These are phyloP conservation scores for Microctonus aethiopoides DNA, from an alignment of 2,888 invertebrate genomes.

Conservation along the genomic window DNA sequence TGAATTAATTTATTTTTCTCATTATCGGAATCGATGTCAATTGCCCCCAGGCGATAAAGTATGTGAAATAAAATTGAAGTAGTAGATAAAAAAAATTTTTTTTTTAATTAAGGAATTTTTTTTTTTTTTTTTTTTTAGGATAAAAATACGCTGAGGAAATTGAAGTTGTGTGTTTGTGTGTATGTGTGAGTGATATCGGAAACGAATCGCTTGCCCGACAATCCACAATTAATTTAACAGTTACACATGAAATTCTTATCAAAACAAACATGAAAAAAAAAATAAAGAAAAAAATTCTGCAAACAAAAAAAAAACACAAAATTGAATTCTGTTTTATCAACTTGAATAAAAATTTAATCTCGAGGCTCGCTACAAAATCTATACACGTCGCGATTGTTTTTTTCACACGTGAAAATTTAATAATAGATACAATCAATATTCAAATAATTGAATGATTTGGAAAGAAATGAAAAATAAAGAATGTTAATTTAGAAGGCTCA, in stretches of 20 bases:
- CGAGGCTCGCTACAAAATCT: constrained; percentile 14
- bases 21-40: not conserved
- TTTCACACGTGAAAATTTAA: not conserved
- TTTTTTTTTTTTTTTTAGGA: not conserved
- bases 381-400: not conserved
- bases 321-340: not conserved
- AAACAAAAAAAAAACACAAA: not conserved
- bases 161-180: not conserved
- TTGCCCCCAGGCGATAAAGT: not conserved
- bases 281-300: not conserved
- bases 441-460: not conserved
- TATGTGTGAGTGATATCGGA: constrained; percentile 3
- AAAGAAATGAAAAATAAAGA: constrained; percentile 8
- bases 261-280: not conserved
- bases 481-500: constrained; percentile 51
- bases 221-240: not conserved
- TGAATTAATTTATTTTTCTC: not conserved
- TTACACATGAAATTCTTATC: not conserved
- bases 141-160: not conserved
- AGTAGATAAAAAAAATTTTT: not conserved
- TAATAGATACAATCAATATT: not conserved
- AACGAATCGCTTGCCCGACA: constrained; percentile 23
- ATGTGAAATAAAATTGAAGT: not conserved
- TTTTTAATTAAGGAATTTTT: not conserved
- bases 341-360: not conserved